Evolutionary conservation across 2,888 invertebrate species (phyloP).

Genomic region (Apomyelois bistriatella): DNA sequence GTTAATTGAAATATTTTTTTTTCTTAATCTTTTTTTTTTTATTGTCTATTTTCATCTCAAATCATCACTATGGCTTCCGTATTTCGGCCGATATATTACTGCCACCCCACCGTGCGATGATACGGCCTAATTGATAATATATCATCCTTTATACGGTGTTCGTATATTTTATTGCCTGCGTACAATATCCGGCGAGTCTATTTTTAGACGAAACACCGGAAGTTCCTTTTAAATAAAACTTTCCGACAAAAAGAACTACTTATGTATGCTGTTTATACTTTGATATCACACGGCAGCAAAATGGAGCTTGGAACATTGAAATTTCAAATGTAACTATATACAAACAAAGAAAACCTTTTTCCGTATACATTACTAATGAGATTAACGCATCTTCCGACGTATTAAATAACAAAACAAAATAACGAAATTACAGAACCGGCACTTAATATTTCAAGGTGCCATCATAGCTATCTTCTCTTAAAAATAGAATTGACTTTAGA

Average conservation of each 20-base stretch:
- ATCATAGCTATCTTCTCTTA: no score
- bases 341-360: constrained; percentile 9
- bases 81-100: neutral
- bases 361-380: constrained; percentile 1
- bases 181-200: neutral
- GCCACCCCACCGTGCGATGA: neutral
- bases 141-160: neutral
- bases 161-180: neutral
- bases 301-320: neutral
- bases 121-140: neutral
- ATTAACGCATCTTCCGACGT: neutral
- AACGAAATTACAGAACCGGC: neutral
- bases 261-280: no score
- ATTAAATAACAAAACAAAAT: neutral
- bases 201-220: neutral
- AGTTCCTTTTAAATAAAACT: no score
- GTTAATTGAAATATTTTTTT: no score
- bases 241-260: no score
- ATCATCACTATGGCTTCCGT: neutral
- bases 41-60: neutral
- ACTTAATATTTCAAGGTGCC: neutral
- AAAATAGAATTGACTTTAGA: no score
- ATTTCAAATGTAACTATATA: constrained; percentile 17
- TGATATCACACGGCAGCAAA: no score
- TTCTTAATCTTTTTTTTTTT: no score